Conservation (phyloP, 2,797 vertebrate species). For the Eurystomus glaucurus region DNA sequence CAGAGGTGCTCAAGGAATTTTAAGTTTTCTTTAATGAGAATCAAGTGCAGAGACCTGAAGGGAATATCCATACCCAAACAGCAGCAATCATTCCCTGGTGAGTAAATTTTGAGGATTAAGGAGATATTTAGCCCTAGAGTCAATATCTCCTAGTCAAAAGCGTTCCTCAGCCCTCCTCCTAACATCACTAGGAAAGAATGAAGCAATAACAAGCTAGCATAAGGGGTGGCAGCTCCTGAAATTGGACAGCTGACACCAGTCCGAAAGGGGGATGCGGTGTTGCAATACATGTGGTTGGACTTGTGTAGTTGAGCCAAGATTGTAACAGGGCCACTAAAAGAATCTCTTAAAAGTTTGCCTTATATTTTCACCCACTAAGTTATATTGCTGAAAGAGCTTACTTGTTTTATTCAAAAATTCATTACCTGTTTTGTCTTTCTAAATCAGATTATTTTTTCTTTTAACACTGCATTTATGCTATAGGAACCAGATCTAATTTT, state of each 20-base stretch:
- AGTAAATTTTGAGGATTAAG: conserved; percentile 1
- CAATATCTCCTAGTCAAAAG: background rate
- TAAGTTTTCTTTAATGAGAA: background rate
- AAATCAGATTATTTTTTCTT: background rate
- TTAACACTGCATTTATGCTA: background rate
- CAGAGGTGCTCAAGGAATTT: background rate
- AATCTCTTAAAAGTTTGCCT: background rate
- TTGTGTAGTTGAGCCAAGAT: background rate
- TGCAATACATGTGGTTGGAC: background rate
- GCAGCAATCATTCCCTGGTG: background rate
- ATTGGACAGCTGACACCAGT: background rate
- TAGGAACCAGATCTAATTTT: background rate
- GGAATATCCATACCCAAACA: background rate
- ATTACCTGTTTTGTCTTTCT: background rate
- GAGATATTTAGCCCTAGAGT: background rate
- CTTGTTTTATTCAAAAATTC: background rate
- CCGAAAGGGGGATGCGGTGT: background rate
- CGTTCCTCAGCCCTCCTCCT: background rate
- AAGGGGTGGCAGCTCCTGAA: background rate
- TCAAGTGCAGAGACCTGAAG: background rate
- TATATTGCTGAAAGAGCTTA: background rate
- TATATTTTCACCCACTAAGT: background rate
- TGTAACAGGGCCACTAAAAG: background rate
- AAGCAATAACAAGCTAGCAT: background rate
- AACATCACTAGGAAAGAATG: background rate